Evolutionary conservation across 1,140 invertebrate species (phyloP).

Genomic region (Andricus grossulariae): DNA sequence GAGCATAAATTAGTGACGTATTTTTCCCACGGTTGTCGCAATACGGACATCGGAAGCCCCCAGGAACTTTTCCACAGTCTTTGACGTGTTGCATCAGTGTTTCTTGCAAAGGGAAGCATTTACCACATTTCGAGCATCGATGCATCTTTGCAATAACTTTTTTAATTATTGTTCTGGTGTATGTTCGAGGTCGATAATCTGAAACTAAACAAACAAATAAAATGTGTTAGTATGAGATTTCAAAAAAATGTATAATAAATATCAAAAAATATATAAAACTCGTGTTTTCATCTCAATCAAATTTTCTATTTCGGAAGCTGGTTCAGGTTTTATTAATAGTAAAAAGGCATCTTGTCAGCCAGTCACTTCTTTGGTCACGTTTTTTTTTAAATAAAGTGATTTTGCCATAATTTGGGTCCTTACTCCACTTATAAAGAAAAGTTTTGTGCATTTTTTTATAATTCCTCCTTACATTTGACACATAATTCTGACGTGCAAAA

Average conservation of each 20-base stretch:
- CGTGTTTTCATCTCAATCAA: too few species aligned
- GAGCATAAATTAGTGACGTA: background rate
- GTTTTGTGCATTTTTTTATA: too few species aligned
- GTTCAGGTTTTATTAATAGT: too few species aligned
- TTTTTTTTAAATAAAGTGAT: too few species aligned
- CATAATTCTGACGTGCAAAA: too few species aligned
- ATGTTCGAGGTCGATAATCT: background rate
- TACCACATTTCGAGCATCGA: background rate
- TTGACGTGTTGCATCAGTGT: background rate
- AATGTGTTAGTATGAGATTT: background rate
- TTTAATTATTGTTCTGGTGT: background rate
- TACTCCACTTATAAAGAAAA: too few species aligned
- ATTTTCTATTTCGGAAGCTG: too few species aligned
- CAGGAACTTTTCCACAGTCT: background rate
- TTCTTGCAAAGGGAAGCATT: background rate
- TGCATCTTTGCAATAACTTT: constrained; percentile 7
- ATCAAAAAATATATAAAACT: background rate
- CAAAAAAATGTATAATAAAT: background rate
- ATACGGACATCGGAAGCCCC: background rate
- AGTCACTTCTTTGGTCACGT: too few species aligned
- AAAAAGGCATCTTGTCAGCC: too few species aligned
- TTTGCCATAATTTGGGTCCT: too few species aligned
- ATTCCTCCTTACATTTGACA: too few species aligned
- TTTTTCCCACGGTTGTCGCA: background rate
- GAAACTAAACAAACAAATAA: constrained; percentile 34